Evolutionary conservation across 2,113 vertebrate genomes (phyloP).

Genomic region (Procavia capensis): DNA sequence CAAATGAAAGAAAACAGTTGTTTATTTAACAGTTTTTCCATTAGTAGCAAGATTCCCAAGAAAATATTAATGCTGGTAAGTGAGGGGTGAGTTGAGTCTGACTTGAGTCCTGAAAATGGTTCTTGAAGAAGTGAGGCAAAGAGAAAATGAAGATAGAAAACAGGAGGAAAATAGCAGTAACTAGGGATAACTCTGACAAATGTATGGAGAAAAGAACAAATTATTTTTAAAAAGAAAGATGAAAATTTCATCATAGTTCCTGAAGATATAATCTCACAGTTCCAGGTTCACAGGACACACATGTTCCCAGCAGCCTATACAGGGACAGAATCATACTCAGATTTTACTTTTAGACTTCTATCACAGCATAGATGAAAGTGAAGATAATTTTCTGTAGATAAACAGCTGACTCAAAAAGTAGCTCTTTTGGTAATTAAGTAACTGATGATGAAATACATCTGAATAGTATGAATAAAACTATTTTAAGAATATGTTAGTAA

Average conservation of each 20-base stretch:
- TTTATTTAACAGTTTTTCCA: neutral
- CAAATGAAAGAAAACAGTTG: neutral
- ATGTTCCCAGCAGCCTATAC: neutral
- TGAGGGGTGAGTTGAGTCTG: neutral
- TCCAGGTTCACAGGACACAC: neutral
- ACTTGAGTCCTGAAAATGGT: neutral
- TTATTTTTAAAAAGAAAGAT: neutral
- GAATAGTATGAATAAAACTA: slow-evolving; percentile 12
- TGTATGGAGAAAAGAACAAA: neutral
- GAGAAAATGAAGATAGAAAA: neutral
- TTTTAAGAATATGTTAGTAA: neutral
- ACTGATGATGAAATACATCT: neutral
- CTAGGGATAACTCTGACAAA: neutral
- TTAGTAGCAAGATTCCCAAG: neutral
- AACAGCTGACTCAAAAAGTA: neutral
- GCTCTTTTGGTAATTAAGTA: slow-evolving; percentile 1
- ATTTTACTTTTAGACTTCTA: neutral
- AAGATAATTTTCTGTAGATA: neutral
- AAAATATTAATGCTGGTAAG: neutral
- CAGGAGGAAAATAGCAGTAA: neutral
- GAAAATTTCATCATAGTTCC: neutral
- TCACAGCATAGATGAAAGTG: neutral
- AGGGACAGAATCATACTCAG: neutral
- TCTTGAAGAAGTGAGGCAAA: neutral
- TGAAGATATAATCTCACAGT: neutral